Percentiles rank a stretch among this genome's conserved stretches.
These are phyloP conservation scores for Sminthurinus aureus DNA, from an alignment of 2,888 invertebrate species.

Conservation along the genomic window DNA sequence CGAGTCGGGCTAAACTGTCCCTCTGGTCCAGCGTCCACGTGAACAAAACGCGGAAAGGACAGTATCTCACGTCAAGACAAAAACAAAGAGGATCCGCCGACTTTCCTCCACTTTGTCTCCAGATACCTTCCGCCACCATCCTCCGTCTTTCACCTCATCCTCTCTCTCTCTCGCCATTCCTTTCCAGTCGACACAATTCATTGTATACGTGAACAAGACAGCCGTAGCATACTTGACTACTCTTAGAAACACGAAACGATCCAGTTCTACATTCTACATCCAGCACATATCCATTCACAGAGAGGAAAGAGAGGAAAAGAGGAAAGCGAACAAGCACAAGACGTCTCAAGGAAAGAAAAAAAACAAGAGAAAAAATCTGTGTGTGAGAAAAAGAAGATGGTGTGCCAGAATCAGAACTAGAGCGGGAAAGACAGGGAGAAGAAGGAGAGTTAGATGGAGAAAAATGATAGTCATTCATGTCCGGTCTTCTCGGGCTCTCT, in stretches of 20 bases:
- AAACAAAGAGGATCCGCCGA: slow-evolving; percentile 42
- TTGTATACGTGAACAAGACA: slow-evolving; percentile 6
- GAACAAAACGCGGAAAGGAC: slow-evolving; percentile 52
- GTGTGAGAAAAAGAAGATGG: neutral
- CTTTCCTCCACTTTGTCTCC: slow-evolving; percentile 36
- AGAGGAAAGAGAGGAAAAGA: neutral
- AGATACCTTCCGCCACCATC: slow-evolving; percentile 39
- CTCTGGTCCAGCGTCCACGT: slow-evolving; percentile 46
- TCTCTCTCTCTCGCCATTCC: slow-evolving; percentile 20
- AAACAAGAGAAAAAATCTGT: slow-evolving; percentile 26
- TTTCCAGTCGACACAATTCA: slow-evolving; percentile 6
- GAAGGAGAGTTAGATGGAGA: slow-evolving; percentile 57
- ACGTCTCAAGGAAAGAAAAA: slow-evolving; percentile 1
- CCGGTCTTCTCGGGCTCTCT: slow-evolving; percentile 54
- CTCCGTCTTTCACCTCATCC: slow-evolving; percentile 46
- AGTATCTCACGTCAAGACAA: slow-evolving; percentile 46
- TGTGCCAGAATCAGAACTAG: slow-evolving; percentile 15
- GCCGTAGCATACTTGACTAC: neutral
- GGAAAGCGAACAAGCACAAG: neutral
- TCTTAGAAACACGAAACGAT: neutral
- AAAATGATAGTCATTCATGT: slow-evolving; percentile 60
- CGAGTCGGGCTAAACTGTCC: slow-evolving; percentile 54
- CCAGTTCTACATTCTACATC: neutral
- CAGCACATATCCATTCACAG: neutral
- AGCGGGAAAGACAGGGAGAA: slow-evolving; percentile 32